These are phyloP conservation scores for Morone saxatilis DNA, from an alignment of 2,113 vertebrate genomes.

Conservation along the genomic window DNA sequence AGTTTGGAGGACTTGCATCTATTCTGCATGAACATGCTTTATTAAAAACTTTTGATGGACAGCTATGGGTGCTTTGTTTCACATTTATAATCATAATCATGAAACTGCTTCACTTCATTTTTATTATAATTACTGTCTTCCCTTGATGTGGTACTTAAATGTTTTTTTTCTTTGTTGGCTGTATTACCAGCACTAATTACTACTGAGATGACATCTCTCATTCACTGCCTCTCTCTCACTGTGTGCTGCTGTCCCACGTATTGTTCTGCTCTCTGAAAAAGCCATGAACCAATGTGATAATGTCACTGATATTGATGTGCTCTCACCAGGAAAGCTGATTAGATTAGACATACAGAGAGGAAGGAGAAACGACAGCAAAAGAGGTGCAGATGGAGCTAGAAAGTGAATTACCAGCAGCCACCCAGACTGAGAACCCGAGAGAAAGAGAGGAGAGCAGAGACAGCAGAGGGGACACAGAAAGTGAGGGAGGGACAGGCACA, in stretches of 20 bases:
- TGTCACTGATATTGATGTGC: conserved; percentile 46
- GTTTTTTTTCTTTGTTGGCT: not conserved
- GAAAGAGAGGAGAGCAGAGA: not conserved
- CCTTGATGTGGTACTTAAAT: not conserved
- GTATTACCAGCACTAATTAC: conserved; percentile 24
- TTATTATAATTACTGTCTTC: not conserved
- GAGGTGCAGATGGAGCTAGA: conserved; percentile 10
- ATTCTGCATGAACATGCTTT: not conserved
- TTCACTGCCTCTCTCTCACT: not conserved
- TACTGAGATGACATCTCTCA: conserved; percentile 13
- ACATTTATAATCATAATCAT: not conserved
- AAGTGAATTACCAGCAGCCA: conserved; percentile 34
- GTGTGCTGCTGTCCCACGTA: conserved; percentile 14
- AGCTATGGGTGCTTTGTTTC: not conserved
- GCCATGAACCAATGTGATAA: conserved; percentile 21
- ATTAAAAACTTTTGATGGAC: conserved; percentile 11
- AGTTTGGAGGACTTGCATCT: conserved; percentile 2
- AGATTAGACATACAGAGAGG: conserved; percentile 32
- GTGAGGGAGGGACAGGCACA: not conserved
- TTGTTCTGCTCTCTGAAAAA: conserved; percentile 22
- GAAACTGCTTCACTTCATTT: not conserved
- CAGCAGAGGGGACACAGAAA: conserved; percentile 3
- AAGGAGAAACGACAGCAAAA: not conserved
- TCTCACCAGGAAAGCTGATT: conserved; percentile 8
- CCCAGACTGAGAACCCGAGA: conserved; percentile 8